Evolutionary conservation across 2,113 vertebrate genomes (phyloP).

Genomic region (Anolis carolinensis): DNA sequence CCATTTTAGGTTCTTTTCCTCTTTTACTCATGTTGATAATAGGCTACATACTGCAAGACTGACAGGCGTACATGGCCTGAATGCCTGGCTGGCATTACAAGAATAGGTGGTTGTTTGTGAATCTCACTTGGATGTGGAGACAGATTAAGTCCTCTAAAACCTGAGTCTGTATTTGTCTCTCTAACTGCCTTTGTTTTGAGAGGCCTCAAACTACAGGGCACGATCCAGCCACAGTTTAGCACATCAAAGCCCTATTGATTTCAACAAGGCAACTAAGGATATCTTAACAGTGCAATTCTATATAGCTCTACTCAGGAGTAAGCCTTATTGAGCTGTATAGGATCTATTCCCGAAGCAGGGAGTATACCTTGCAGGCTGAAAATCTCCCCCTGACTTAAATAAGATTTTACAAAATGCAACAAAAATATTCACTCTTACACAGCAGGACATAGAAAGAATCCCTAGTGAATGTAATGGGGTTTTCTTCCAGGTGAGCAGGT

Average conservation of each 20-base stretch:
- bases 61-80: no score
- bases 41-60: neutral
- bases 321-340: neutral
- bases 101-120: no score
- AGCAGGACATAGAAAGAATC: no score
- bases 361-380: neutral
- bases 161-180: neutral
- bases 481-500: neutral
- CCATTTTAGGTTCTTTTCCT: conserved; percentile 22
- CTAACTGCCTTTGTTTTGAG: neutral
- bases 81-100: no score
- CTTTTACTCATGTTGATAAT: neutral
- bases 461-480: neutral
- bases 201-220: neutral
- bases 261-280: neutral
- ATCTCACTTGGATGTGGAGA: neutral
- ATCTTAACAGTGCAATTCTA: neutral
- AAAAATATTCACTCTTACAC: neutral
- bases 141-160: neutral
- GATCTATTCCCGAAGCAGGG: no score
- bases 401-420: no score
- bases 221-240: neutral
- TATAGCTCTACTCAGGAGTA: neutral
- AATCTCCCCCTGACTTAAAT: neutral
- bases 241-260: neutral